These are phyloP conservation scores for Cephalopachus bancanus DNA, from an alignment of 2,797 vertebrate species.

Conservation along the genomic window DNA sequence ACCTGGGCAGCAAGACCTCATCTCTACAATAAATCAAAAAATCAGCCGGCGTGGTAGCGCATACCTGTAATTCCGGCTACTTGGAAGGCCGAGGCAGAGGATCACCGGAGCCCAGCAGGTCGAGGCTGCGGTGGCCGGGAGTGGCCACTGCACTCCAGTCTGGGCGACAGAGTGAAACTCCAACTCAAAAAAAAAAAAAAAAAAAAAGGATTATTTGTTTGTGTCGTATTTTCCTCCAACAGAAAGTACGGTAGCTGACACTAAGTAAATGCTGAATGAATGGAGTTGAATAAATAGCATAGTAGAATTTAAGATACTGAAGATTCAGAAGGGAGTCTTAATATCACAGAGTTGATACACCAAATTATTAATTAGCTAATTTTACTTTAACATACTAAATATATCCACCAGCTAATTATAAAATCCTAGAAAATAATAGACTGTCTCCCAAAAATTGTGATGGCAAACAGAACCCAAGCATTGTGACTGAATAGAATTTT, in stretches of 20 bases:
- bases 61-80: too few relatives aligned
- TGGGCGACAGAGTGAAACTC: too few relatives aligned
- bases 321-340: conserved; percentile 25
- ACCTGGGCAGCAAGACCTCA: too few relatives aligned
- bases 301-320: conserved; percentile 55
- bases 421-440: conserved; percentile 55
- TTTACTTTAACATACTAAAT: conserved; percentile 31
- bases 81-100: too few relatives aligned
- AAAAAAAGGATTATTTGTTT: background rate
- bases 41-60: too few relatives aligned
- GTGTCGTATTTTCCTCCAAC: background rate
- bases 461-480: background rate
- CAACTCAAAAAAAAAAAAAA: background rate
- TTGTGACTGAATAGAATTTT: background rate
- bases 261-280: conserved; percentile 11
- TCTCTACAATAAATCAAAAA: too few relatives aligned
- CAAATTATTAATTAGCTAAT: conserved; percentile 50
- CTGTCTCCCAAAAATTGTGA: background rate
- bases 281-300: conserved; percentile 31
- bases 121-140: too few relatives aligned
- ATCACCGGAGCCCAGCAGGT: too few relatives aligned
- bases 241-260: background rate
- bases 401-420: conserved; percentile 40
- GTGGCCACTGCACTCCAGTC: too few relatives aligned
- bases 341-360: background rate